Evolutionary conservation across 2,888 invertebrate species (phyloP).

Genomic region (Andricus quercusramuli): DNA sequence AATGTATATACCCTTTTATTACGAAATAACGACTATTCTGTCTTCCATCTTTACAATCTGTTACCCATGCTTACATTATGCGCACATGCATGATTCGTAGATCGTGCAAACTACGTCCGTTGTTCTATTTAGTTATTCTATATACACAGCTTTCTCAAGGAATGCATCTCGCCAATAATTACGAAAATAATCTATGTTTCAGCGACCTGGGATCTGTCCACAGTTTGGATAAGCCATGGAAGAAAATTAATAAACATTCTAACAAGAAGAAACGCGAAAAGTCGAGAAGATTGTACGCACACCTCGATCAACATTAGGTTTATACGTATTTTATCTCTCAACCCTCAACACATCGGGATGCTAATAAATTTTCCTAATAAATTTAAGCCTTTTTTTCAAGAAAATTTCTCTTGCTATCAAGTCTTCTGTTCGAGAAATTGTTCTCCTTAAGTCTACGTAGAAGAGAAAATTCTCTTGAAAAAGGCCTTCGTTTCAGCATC

Average conservation of each 20-base stretch:
- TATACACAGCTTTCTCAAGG: constrained; percentile 9
- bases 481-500: neutral
- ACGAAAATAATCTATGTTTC: constrained; percentile 45
- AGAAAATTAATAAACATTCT: constrained; percentile 89
- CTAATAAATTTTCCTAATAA: neutral
- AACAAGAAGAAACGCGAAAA: constrained; percentile 96
- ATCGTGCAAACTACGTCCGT: neutral
- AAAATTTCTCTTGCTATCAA: neutral
- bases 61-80: neutral
- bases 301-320: constrained; percentile 89
- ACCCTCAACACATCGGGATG: neutral
- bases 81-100: constrained; percentile 7
- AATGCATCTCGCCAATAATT: neutral
- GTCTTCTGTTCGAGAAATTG: neutral
- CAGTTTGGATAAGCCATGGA: constrained; percentile 85
- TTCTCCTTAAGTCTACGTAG: neutral
- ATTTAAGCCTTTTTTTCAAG: neutral
- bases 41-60: neutral
- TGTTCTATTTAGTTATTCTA: neutral
- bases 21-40: neutral
- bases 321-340: neutral
- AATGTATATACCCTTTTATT: constrained; percentile 36
- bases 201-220: constrained; percentile 60
- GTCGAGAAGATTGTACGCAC: constrained; percentile 89
- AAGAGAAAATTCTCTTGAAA: neutral